phyloP scores from a whole-genome alignment of 2,888 invertebrate genomes.

The Amblyjoppa fuscipennis region DNA sequence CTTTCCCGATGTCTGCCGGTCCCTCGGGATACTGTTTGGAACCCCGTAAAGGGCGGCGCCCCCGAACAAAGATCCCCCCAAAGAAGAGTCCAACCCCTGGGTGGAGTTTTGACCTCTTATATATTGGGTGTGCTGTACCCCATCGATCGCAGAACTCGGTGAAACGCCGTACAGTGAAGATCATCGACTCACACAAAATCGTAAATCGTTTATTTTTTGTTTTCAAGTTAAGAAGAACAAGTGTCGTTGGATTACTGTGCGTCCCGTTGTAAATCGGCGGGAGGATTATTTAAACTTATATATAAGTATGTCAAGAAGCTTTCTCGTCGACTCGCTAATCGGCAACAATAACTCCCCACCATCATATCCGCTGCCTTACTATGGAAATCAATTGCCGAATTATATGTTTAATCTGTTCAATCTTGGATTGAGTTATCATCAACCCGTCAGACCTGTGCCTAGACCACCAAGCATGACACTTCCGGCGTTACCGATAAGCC shows the following conservation, averaged over 20 bases:
- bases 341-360: conserved; percentile 88
- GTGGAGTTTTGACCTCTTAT: conserved; percentile 82
- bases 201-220: not conserved
- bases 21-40: conserved; percentile 68
- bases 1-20: conserved; percentile 51
- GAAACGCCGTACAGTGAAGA: conserved; percentile 72
- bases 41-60: conserved; percentile 81
- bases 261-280: conserved; percentile 40
- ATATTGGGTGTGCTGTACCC: conserved; percentile 73
- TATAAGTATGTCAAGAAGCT: conserved; percentile 91
- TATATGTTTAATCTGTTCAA: conserved; percentile 84
- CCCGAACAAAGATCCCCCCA: conserved; percentile 76
- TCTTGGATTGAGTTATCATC: conserved; percentile 81
- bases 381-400: conserved; percentile 84
- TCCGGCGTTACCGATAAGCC: conserved; percentile 74
- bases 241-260: conserved; percentile 69
- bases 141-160: conserved; percentile 76
- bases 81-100: conserved; percentile 81
- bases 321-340: conserved; percentile 92
- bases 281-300: not conserved
- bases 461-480: conserved; percentile 77
- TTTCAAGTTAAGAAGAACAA: not conserved
- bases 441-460: conserved; percentile 81
- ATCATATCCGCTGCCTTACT: conserved; percentile 82
- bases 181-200: not conserved